Conservation (phyloP, 2,113 vertebrate genomes). For the Polypterus bichir region DNA sequence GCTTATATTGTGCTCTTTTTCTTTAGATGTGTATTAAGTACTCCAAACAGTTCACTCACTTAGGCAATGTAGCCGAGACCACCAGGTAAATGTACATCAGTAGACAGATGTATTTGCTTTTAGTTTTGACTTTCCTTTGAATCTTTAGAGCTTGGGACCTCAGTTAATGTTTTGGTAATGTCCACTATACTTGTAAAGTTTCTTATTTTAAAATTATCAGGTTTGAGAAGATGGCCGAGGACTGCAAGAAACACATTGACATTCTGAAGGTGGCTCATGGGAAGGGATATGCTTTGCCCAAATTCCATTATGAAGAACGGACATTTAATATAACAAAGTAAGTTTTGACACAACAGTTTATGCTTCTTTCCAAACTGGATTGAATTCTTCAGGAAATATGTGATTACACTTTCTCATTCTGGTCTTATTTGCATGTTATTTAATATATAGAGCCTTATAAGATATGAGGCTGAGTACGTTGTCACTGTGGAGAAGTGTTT, state of each 20-base stretch:
- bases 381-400: too few species aligned
- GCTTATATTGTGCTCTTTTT: background rate
- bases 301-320: constrained; percentile 67
- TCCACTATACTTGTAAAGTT: too few species aligned
- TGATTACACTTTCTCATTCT: too few species aligned
- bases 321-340: constrained; percentile 72
- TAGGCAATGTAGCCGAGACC: constrained; percentile 66
- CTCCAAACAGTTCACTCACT: constrained; percentile 64
- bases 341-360: constrained; percentile 16
- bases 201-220: constrained; percentile 27
- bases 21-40: constrained; percentile 64
- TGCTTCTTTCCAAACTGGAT: too few species aligned
- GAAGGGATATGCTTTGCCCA: constrained; percentile 58
- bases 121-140: too few species aligned
- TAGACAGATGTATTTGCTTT: too few species aligned
- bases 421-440: too few species aligned
- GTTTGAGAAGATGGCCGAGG: constrained; percentile 65
- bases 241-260: constrained; percentile 63
- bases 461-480: too few species aligned
- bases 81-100: constrained; percentile 54
- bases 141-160: too few species aligned
- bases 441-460: too few species aligned
- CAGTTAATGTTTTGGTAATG: too few species aligned
- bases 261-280: constrained; percentile 57
- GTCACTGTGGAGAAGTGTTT: too few species aligned